phyloP scores from a whole-genome alignment of 2,113 vertebrate species.

The Rhea americana region DNA sequence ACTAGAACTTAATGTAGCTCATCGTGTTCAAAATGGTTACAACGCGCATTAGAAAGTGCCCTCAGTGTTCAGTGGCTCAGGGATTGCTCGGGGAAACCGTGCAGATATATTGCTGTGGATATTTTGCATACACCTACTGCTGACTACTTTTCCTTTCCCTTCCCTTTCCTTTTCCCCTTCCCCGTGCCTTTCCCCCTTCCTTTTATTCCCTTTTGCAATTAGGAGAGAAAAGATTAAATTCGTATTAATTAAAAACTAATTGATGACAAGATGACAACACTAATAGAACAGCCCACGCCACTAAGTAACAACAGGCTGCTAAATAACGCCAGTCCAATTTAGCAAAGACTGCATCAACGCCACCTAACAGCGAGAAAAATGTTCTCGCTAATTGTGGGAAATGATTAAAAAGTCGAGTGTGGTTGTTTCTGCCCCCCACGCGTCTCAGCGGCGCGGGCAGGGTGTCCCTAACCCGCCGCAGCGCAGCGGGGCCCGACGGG shows the following conservation, averaged over 20 bases:
- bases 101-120: not conserved
- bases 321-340: not conserved
- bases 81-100: not conserved
- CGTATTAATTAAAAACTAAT: not conserved
- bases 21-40: not conserved
- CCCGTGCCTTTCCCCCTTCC: not conserved
- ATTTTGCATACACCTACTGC: not conserved
- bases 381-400: not conserved
- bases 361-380: not conserved
- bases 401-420: not conserved
- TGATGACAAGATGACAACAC: not conserved
- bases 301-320: not conserved
- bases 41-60: not conserved
- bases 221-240: not conserved
- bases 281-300: not conserved
- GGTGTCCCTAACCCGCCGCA: rapidly evolving
- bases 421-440: not conserved
- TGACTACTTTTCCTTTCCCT: not conserved
- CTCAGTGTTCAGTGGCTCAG: not conserved
- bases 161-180: not conserved
- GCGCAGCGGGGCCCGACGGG: not conserved
- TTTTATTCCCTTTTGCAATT: not conserved
- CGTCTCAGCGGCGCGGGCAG: not conserved
- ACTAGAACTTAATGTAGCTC: not conserved
- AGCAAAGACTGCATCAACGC: not conserved